Percentiles rank a stretch among this genome's conserved stretches.
phyloP scores from a whole-genome alignment of 2,113 vertebrate genomes.

The Erythrolamprus reginae region DNA sequence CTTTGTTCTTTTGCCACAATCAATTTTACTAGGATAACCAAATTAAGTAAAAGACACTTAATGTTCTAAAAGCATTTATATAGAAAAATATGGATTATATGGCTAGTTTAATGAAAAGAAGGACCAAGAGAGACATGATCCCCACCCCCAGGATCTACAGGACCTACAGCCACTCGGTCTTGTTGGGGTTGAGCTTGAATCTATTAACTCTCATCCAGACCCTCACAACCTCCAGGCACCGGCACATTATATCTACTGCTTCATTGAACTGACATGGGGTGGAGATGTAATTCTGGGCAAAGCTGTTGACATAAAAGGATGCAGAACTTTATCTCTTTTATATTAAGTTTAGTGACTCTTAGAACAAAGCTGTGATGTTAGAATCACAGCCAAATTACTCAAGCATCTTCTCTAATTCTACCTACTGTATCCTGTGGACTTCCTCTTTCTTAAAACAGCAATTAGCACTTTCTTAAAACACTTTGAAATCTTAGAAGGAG shows the following conservation, averaged over 20 bases:
- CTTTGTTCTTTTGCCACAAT: constrained; percentile 20
- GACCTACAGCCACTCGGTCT: no score
- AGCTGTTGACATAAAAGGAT: not conserved
- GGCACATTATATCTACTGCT: no score
- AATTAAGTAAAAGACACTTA: constrained; percentile 14
- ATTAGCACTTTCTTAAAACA: constrained; percentile 64
- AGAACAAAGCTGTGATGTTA: not conserved
- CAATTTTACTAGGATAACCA: constrained; percentile 19
- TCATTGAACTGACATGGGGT: no score
- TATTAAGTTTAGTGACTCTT: not conserved
- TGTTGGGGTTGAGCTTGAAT: no score
- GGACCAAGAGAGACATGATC: no score
- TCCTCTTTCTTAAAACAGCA: constrained; percentile 65
- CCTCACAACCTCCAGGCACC: no score
- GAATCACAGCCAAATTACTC: constrained; percentile 7
- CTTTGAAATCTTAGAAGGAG: constrained; percentile 74
- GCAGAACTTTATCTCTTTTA: fast-evolving
- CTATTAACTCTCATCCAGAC: no score
- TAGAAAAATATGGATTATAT: constrained; percentile 23
- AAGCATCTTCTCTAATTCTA: constrained; percentile 49
- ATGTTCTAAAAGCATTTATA: constrained; percentile 17
- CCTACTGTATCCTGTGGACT: constrained; percentile 41
- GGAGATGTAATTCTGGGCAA: no score
- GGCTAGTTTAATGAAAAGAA: no score
- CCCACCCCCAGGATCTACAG: no score